phyloP scores from a whole-genome alignment of 1,140 invertebrate species.

The Ditylenchus dipsaci region DNA sequence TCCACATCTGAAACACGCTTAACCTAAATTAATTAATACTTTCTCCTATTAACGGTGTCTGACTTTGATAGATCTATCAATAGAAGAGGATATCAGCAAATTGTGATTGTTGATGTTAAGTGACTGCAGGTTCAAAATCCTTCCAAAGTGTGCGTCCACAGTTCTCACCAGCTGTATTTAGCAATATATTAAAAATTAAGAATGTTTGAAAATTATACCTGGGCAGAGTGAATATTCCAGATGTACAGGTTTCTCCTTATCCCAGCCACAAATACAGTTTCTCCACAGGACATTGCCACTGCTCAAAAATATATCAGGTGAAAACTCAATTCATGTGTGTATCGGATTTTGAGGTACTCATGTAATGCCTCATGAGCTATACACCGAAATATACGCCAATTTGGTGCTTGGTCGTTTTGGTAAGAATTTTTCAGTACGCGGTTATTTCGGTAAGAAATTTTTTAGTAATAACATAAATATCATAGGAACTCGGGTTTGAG shows the following conservation, averaged over 20 bases:
- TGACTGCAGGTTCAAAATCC: constrained; percentile 84
- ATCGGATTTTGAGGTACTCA: too few species aligned
- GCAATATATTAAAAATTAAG: constrained; percentile 31
- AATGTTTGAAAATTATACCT: constrained; percentile 12
- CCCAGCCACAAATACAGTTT: constrained; percentile 86
- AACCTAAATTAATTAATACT: not conserved
- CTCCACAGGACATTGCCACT: constrained; percentile 79
- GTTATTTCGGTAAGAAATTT: too few species aligned
- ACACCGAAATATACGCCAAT: too few species aligned
- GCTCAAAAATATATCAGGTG: too few species aligned
- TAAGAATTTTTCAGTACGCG: too few species aligned
- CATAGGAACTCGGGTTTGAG: too few species aligned
- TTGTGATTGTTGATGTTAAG: constrained; percentile 83
- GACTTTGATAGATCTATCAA: constrained; percentile 89
- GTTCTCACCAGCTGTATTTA: constrained; percentile 77
- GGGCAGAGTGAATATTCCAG: constrained; percentile 70
- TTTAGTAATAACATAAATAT: too few species aligned
- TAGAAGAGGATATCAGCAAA: constrained; percentile 87
- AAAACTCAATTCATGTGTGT: too few species aligned
- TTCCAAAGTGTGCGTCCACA: constrained; percentile 89
- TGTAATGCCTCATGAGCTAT: too few species aligned
- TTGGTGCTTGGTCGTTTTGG: too few species aligned
- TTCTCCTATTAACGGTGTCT: constrained; percentile 3
- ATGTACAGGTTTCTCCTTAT: constrained; percentile 92
- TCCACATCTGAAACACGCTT: constrained; percentile 70